phyloP scores from a whole-genome alignment of 2,113 vertebrate genomes.

The Strix uralensis region DNA sequence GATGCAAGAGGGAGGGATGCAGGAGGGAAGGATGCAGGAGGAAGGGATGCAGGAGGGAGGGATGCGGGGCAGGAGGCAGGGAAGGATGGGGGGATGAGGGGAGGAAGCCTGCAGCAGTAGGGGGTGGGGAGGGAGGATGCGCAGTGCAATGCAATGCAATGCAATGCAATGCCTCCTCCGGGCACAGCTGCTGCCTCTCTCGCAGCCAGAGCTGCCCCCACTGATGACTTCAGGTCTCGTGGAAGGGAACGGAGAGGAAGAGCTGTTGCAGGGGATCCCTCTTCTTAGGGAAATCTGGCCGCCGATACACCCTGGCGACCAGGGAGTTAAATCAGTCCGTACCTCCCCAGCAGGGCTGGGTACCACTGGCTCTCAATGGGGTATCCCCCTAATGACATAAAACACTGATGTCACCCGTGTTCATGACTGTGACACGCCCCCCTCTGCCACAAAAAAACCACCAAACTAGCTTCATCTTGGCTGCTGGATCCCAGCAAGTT shows the following conservation, averaged over 20 bases:
- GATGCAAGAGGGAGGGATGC: not conserved
- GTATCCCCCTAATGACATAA: not conserved
- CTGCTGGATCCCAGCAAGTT: not conserved
- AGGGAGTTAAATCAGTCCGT: not conserved
- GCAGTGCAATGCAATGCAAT: not conserved
- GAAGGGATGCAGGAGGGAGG: not conserved
- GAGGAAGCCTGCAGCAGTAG: not conserved
- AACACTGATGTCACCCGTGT: not conserved
- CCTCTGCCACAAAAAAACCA: not conserved
- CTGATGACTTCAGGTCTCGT: not conserved
- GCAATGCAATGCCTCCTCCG: not conserved
- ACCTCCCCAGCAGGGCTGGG: not conserved
- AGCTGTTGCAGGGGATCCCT: not conserved
- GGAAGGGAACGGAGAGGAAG: fast-evolving
- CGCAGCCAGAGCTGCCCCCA: fast-evolving
- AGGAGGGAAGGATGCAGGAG: not conserved
- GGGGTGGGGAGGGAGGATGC: conserved; percentile 37
- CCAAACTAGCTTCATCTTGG: not conserved
- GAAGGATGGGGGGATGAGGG: not conserved
- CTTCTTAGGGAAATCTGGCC: not conserved
- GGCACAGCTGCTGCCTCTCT: not conserved
- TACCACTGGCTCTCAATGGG: not conserved
- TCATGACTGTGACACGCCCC: fast-evolving
- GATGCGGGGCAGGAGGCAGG: not conserved
- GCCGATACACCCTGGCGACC: not conserved